phyloP scores from a whole-genome alignment of 2,113 vertebrate genomes.

The Arothron firmamentum region DNA sequence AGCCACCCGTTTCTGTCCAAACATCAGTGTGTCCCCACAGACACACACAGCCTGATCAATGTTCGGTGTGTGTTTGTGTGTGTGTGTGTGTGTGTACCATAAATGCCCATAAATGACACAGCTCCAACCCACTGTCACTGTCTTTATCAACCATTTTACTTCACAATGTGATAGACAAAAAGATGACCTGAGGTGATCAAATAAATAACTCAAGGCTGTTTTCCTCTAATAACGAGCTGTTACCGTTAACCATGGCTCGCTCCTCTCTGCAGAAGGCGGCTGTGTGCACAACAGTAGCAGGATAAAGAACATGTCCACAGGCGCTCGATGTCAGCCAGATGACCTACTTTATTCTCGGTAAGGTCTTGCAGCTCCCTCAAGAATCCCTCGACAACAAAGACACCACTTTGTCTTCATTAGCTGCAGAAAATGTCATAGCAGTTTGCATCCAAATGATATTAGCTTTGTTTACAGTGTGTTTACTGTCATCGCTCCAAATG shows the following conservation, averaged over 20 bases:
- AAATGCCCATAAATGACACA: background rate
- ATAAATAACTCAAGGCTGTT: constrained; percentile 61
- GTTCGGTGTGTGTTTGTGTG: too few relatives aligned
- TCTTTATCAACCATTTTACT: constrained; percentile 17
- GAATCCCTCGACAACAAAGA: constrained; percentile 65
- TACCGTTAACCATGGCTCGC: constrained; percentile 50
- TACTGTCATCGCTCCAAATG: constrained; percentile 53
- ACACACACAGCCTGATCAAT: too few relatives aligned
- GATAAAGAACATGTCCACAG: constrained; percentile 62
- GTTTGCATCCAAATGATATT: constrained; percentile 57
- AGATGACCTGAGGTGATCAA: constrained; percentile 63
- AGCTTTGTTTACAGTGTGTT: constrained; percentile 55
- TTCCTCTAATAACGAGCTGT: constrained; percentile 62
- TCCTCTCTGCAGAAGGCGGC: constrained; percentile 31
- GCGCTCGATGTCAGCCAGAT: constrained; percentile 61
- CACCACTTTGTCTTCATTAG: constrained; percentile 75
- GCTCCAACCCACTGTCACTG: constrained; percentile 9
- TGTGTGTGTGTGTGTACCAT: too few relatives aligned
- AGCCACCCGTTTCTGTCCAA: too few relatives aligned
- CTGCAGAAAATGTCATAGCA: constrained; percentile 59
- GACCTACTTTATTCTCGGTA: constrained; percentile 74
- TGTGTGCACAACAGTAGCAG: constrained; percentile 51
- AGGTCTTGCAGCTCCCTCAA: constrained; percentile 63
- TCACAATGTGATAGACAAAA: constrained; percentile 58
- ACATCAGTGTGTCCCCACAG: too few relatives aligned